These are phyloP conservation scores for Cyrtorhinus lividipennis DNA, from an alignment of 1,140 invertebrate species.

Conservation along the genomic window DNA sequence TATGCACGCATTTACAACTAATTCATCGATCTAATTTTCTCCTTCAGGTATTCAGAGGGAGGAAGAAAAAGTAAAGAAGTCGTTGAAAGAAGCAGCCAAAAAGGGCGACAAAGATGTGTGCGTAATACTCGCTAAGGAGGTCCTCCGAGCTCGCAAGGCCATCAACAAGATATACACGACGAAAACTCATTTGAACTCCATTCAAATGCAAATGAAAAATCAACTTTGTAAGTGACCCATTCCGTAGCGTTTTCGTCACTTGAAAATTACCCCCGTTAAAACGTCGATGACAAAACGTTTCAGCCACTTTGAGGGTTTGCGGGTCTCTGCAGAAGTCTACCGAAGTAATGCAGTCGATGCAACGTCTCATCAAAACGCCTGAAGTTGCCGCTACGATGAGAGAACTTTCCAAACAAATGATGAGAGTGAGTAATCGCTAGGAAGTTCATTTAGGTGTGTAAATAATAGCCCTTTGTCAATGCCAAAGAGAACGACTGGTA, in stretches of 20 bases:
- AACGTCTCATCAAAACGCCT: constrained; percentile 71
- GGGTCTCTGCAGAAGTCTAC: constrained; percentile 85
- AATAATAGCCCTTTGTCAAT: no score
- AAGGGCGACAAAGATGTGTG: constrained; percentile 93
- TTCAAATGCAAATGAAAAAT: constrained; percentile 96
- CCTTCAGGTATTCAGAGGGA: constrained; percentile 85
- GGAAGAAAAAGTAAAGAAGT: constrained; percentile 90
- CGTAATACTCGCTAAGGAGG: constrained; percentile 87
- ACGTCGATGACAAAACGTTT: constrained; percentile 24
- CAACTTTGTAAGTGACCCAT: constrained; percentile 77
- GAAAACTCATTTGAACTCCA: constrained; percentile 95
- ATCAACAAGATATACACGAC: constrained; percentile 83
- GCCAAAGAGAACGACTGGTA: no score
- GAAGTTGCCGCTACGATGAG: constrained; percentile 93
- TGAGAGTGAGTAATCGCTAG: constrained; percentile 56
- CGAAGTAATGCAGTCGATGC: constrained; percentile 96
- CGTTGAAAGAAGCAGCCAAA: constrained; percentile 90
- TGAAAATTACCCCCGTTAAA: not conserved
- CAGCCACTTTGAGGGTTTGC: constrained; percentile 74
- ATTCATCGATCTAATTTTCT: no score
- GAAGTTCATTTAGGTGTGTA: no score
- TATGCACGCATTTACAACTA: no score
- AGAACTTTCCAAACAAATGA: constrained; percentile 98
- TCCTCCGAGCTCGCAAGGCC: constrained; percentile 78
- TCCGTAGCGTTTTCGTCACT: no score